Percentiles rank a stretch among this genome's conserved stretches.
Evolutionary conservation across 2,113 vertebrate genomes (phyloP).

Genomic region (Probosciger aterrimus): DNA sequence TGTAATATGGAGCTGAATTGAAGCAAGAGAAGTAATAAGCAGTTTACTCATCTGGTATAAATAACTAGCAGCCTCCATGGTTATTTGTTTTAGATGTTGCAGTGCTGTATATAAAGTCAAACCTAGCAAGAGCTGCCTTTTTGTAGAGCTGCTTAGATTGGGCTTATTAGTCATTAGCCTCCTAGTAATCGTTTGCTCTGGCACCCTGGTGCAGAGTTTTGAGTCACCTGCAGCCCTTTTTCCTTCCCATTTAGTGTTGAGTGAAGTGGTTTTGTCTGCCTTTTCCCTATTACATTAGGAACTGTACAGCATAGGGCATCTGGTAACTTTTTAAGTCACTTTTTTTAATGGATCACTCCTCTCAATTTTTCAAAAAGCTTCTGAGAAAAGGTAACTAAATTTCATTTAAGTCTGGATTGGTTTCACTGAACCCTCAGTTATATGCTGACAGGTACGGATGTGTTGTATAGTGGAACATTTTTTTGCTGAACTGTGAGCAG

Average conservation of each 20-base stretch:
- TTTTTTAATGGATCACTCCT: neutral
- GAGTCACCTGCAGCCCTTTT: neutral
- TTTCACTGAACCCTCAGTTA: neutral
- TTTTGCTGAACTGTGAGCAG: neutral
- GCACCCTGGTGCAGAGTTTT: neutral
- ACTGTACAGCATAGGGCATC: neutral
- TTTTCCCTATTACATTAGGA: neutral
- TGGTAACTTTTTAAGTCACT: neutral
- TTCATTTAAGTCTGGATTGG: neutral
- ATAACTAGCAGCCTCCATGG: neutral
- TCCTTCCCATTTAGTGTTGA: neutral
- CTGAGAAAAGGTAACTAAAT: neutral
- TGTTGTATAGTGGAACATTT: neutral
- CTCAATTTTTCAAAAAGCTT: neutral
- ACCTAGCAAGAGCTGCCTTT: neutral
- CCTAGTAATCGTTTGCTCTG: neutral
- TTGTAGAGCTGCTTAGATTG: neutral
- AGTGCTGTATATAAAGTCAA: neutral
- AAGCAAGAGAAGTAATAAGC: neutral
- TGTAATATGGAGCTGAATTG: neutral
- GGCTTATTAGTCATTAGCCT: neutral
- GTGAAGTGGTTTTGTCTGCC: neutral
- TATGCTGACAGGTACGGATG: neutral
- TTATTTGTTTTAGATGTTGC: neutral
- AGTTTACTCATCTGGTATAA: neutral